Evolutionary conservation across 2,113 vertebrate species (phyloP).

Genomic region (Puntigrus tetrazona): DNA sequence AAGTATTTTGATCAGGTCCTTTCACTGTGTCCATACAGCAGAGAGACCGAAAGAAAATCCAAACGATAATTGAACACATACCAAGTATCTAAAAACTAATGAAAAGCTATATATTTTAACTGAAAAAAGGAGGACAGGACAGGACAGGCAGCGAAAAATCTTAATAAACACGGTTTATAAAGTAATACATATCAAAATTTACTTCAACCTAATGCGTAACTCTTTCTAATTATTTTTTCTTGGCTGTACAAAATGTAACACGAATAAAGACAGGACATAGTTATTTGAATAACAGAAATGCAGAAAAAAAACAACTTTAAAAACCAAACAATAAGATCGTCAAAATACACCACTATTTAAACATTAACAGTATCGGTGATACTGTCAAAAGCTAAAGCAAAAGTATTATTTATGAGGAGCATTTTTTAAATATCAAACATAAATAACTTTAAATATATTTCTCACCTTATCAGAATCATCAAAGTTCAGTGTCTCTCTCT

Average conservation of each 20-base stretch:
- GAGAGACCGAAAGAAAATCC: accelerated
- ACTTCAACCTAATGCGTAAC: too few relatives aligned
- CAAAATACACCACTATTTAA: not conserved
- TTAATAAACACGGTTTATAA: too few relatives aligned
- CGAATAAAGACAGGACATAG: too few relatives aligned
- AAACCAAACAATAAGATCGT: too few relatives aligned
- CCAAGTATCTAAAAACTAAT: accelerated
- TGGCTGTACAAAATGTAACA: too few relatives aligned
- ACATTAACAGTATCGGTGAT: too few relatives aligned
- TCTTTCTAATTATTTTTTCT: too few relatives aligned
- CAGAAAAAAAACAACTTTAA: too few relatives aligned
- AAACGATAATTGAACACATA: not conserved
- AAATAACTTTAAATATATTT: not conserved
- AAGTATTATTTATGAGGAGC: not conserved
- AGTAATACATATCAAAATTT: too few relatives aligned
- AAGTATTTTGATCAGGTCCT: not conserved
- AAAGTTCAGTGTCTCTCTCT: not conserved
- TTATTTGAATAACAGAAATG: too few relatives aligned
- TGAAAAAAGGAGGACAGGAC: too few relatives aligned
- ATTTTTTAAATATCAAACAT: not conserved
- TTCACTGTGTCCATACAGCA: not conserved
- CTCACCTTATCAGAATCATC: slow-evolving; percentile 47
- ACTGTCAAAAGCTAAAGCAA: not conserved
- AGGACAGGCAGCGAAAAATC: too few relatives aligned
- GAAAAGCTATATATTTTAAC: not conserved